Evolutionary conservation across 2,113 vertebrate genomes (phyloP).

Genomic region (Sphyrna mokarran): DNA sequence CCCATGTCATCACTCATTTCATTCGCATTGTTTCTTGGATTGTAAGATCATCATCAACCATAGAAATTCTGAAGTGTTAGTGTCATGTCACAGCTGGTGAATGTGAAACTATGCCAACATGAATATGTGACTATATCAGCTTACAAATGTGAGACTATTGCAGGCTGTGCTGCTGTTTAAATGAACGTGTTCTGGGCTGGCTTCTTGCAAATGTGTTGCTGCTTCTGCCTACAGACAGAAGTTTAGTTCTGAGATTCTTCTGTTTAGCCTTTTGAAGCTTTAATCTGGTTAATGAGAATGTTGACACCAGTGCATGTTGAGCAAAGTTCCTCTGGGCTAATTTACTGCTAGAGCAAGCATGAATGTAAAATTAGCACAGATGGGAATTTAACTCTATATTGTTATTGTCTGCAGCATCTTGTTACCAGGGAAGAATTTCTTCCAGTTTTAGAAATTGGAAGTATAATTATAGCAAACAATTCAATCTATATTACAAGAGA

Average conservation of each 20-base stretch:
- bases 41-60: slow-evolving; percentile 44
- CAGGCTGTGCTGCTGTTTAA: neutral
- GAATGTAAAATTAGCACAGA: slow-evolving; percentile 15
- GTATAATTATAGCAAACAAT: neutral
- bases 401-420: neutral
- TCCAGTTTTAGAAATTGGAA: neutral
- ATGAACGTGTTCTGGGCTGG: neutral
- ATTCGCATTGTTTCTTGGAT: slow-evolving; percentile 39
- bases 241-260: neutral
- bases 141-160: neutral
- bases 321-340: neutral
- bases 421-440: neutral
- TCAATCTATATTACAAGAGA: neutral
- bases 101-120: neutral
- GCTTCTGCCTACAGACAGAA: slow-evolving; percentile 9
- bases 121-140: neutral
- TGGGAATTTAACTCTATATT: neutral
- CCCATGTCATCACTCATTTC: slow-evolving; percentile 40
- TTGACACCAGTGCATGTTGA: neutral
- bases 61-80: neutral
- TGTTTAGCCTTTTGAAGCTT: neutral
- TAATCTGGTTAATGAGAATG: neutral
- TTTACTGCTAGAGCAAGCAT: neutral
- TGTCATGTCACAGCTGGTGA: rapidly evolving
- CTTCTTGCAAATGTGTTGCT: neutral